Evolutionary conservation across 2,888 invertebrate genomes (phyloP).

Genomic region (Drosophila meridionalis): DNA sequence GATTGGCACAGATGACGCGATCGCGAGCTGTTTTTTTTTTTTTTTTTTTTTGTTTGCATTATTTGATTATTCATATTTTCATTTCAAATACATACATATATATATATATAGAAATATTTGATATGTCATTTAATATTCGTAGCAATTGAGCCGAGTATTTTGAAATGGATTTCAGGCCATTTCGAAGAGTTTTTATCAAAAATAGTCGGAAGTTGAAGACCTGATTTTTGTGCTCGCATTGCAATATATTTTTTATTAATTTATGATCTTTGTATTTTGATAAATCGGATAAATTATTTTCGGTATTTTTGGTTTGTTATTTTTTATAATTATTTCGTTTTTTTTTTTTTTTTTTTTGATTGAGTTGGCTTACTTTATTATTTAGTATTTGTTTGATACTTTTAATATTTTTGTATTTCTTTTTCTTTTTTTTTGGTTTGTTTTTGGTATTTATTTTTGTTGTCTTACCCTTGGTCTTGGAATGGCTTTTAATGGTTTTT

Average conservation of each 20-base stretch:
- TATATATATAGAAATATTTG: conserved; percentile 12
- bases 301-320: conserved; percentile 2
- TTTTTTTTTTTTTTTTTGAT: background rate
- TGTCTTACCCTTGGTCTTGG: conserved; percentile 96
- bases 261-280: background rate
- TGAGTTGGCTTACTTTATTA: conserved; percentile 42
- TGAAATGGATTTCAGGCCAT: conserved; percentile 17
- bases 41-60: conserved; percentile 23
- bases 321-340: conserved; percentile 22
- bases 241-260: background rate
- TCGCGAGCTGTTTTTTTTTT: conserved; percentile 34
- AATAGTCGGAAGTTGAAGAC: background rate
- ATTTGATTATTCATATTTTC: conserved; percentile 32
- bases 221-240: conserved; percentile 1
- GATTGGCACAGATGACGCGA: conserved; percentile 84
- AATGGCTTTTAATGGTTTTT: conserved; percentile 99
- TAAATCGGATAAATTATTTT: conserved; percentile 3
- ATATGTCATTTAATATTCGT: conserved; percentile 10
- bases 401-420: conserved; percentile 42
- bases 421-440: conserved; percentile 32
- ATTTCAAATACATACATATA: background rate
- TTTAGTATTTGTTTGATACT: conserved; percentile 37
- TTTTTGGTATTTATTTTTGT: conserved; percentile 62
- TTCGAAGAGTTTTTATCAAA: conserved; percentile 26
- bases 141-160: conserved; percentile 16